Evolutionary conservation across 2,113 vertebrate genomes (phyloP), one percentile per base, ranked within the genome.

Genomic region (Corvus hawaiiensis): DNA sequence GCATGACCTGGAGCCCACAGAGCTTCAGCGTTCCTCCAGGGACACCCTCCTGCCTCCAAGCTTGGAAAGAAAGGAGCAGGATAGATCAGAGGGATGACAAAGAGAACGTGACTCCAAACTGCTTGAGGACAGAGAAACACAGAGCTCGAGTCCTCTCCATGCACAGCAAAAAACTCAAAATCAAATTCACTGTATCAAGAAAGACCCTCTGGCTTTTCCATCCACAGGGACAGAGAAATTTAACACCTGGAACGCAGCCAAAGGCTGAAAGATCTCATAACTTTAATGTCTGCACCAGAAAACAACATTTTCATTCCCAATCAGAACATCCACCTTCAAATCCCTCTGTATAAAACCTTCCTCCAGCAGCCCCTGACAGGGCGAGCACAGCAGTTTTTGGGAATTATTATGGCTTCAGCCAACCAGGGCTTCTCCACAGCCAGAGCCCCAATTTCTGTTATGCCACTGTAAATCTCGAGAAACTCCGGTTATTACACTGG

Each of bases 381-480:
- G 63, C 22, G 9, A 92, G 55, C 83, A 33, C 24, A 46, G 89
- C 84, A 58, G 17, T 13, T 66, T 62, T 68, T 26, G 71, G 80
- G 94, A 86, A 55, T 59, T 43, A 39, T 87, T 62, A 77, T 51
- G 46, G 39, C 89, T 95, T 82, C 90, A 77, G 93, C 27, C 3
- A 15, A 5, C 22, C 83, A 5, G 5, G 51, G 85, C 35, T 39
- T 77, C 75, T 75, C 79, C 79, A 71, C 39, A 59, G 48, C 71
- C 91, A 54, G 21, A 82, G 41, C 41, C 82, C 67, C 56, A 32
- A 0, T 67, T 88, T 93, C 35, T 91, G 51, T 87, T 89, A 64
- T 93, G 95, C 56, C 90, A 75, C 51, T 81, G 92, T 89, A 96
- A 96, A 96, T 93, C 87, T n/a, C 13, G 39, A 88, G 87, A 88